Conservation (phyloP, 2,797 vertebrate genomes). For the Bucorvus abyssinicus region DNA sequence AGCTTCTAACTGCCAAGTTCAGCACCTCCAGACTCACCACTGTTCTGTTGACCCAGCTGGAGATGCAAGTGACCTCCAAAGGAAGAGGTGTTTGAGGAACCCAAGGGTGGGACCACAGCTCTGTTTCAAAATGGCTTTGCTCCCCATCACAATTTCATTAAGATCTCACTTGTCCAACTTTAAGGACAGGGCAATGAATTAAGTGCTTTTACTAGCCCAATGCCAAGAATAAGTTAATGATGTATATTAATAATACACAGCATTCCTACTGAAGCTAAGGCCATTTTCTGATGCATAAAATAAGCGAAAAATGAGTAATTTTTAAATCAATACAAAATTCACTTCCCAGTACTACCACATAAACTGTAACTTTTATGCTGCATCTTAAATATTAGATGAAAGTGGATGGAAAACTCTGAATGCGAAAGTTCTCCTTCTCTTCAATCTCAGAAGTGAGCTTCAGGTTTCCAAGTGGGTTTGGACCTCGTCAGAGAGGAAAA, state of each 20-base stretch:
- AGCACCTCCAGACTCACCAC: background rate
- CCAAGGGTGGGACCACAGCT: background rate
- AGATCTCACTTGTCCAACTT: background rate
- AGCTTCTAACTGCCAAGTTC: background rate
- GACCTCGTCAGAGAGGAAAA: background rate
- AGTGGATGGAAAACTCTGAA: background rate
- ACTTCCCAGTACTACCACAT: background rate
- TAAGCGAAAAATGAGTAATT: conserved; percentile 4
- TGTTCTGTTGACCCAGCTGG: background rate
- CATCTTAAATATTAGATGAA: conserved; percentile 24
- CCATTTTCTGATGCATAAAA: conserved; percentile 56
- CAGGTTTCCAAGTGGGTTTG: background rate
- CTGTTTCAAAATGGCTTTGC: background rate
- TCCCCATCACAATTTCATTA: background rate
- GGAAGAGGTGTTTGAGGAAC: background rate
- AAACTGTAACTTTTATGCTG: conserved; percentile 17
- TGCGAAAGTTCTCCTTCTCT: background rate
- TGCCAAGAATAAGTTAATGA: conserved; percentile 51
- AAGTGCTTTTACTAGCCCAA: conserved; percentile 23
- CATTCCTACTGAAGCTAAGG: background rate
- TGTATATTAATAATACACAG: background rate
- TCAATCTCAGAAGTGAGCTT: background rate
- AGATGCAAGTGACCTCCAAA: background rate
- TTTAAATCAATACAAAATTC: conserved; percentile 44
- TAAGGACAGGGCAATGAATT: background rate